Evolutionary conservation across 2,113 vertebrate species (phyloP).

Genomic region (human): GRCh38 chr12:105720001-105720500

Average conservation of each 20-base stretch:
- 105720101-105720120: background rate
- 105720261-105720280: background rate
- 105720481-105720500: background rate
- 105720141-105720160: background rate
- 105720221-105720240: background rate
- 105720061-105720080: background rate
- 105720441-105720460: background rate
- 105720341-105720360: background rate
- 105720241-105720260: background rate
- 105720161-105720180: background rate
- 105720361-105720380: background rate
- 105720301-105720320: background rate
- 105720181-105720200: background rate
- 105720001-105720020: background rate
- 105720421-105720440: background rate
- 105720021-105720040: background rate
- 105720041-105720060: background rate
- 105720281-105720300: background rate
- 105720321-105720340: background rate
- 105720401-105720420: background rate
- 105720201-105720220: background rate
- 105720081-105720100: background rate
- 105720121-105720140: background rate
- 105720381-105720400: background rate
- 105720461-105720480: background rate